These are phyloP conservation scores for Dyspetes luteomarginatus DNA, from an alignment of 2,888 invertebrate species.

Conservation along the genomic window DNA sequence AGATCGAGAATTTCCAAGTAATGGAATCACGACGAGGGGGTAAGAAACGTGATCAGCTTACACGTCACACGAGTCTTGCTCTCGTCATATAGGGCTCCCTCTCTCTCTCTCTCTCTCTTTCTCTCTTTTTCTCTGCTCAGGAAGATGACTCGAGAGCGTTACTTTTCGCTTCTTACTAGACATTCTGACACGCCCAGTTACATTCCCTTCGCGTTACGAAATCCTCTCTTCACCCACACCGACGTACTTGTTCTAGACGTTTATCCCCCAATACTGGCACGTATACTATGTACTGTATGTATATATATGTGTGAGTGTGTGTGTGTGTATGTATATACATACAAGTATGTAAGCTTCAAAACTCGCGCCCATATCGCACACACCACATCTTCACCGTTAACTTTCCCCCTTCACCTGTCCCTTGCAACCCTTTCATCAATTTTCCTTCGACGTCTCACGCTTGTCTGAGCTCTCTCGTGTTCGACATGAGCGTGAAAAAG, in stretches of 20 bases:
- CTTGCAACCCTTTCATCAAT: slow-evolving; percentile 60
- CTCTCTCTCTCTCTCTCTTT: slow-evolving; percentile 68
- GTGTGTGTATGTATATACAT: too few species aligned
- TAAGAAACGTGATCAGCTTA: slow-evolving; percentile 78
- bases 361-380: slow-evolving; percentile 8
- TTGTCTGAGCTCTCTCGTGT: slow-evolving; percentile 21
- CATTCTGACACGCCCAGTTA: slow-evolving; percentile 66
- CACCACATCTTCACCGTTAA: slow-evolving; percentile 28
- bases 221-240: slow-evolving; percentile 42
- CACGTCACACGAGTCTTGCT: slow-evolving; percentile 45
- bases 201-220: slow-evolving; percentile 58
- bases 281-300: too few species aligned
- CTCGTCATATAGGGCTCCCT: slow-evolving; percentile 68
- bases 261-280: slow-evolving; percentile 58
- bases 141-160: slow-evolving; percentile 59
- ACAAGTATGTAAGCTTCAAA: slow-evolving; percentile 48
- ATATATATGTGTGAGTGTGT: too few species aligned
- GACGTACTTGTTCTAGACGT: slow-evolving; percentile 52
- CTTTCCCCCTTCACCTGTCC: slow-evolving; percentile 29
- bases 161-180: slow-evolving; percentile 61
- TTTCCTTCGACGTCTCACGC: slow-evolving; percentile 61
- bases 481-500: slow-evolving; percentile 43
- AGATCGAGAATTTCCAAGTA: slow-evolving; percentile 72
- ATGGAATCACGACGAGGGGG: slow-evolving; percentile 70
- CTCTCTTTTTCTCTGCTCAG: slow-evolving; percentile 68